These are phyloP conservation scores for Drosophila biarmipes DNA, from an alignment of 1,140 invertebrate species.

Conservation along the genomic window DNA sequence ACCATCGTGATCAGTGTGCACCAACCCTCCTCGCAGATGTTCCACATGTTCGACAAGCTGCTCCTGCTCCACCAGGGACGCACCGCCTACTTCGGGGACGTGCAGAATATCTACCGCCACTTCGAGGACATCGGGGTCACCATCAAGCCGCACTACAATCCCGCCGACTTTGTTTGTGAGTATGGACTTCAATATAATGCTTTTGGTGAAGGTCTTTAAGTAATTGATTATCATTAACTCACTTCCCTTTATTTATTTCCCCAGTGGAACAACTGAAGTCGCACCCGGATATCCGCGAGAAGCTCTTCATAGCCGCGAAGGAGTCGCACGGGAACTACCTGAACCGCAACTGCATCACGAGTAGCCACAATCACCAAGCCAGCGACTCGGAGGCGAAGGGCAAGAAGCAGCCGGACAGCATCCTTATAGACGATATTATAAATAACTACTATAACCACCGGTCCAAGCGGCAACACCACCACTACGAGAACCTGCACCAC, in stretches of 20 bases:
- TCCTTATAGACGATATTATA: constrained; percentile 76
- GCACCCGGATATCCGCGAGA: constrained; percentile 88
- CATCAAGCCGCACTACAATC: constrained; percentile 93
- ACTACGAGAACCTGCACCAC: constrained; percentile 62
- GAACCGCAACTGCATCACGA: constrained; percentile 86
- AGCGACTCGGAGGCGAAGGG: constrained; percentile 27
- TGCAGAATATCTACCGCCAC: constrained; percentile 91
- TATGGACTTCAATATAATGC: background rate
- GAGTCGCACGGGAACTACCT: constrained; percentile 85
- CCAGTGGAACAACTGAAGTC: constrained; percentile 92
- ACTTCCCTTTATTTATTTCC: background rate
- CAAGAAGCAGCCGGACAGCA: constrained; percentile 63
- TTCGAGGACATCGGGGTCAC: constrained; percentile 90
- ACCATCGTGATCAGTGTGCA: constrained; percentile 93
- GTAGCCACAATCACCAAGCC: constrained; percentile 32
- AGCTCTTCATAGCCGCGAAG: constrained; percentile 88
- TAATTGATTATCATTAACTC: no score
- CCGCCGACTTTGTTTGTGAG: constrained; percentile 94
- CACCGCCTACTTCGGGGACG: constrained; percentile 92
- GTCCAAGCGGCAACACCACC: constrained; percentile 36
- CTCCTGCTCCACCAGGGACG: constrained; percentile 91
- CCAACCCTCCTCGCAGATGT: constrained; percentile 95
- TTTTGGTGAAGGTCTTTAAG: no score
- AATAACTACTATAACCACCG: constrained; percentile 77
- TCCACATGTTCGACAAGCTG: constrained; percentile 93